Percentiles rank a stretch among this genome's conserved stretches.
Conservation (phyloP, 1,140 invertebrate species). For the Aphis craccivora region DNA sequence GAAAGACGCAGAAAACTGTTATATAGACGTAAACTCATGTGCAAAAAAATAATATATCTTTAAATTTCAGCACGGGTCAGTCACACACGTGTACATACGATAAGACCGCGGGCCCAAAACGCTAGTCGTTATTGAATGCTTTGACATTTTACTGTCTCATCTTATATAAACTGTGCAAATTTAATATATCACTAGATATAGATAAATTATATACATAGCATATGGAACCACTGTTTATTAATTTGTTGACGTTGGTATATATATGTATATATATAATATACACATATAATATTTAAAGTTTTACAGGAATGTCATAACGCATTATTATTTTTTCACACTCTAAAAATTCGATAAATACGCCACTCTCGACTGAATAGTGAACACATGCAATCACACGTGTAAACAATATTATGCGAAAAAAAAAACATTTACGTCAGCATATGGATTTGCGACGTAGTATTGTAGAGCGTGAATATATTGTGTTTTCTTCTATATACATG, state of each 20-base stretch:
- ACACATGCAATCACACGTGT: neutral
- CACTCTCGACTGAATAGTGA: neutral
- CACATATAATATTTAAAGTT: neutral
- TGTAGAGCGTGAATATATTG: neutral
- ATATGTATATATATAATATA: neutral
- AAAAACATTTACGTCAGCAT: neutral
- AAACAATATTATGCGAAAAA: conserved; percentile 13
- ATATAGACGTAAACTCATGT: neutral
- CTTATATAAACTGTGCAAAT: neutral
- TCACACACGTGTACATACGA: neutral
- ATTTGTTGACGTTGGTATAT: neutral
- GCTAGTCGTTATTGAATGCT: neutral
- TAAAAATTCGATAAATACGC: neutral
- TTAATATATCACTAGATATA: neutral
- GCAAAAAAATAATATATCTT: neutral
- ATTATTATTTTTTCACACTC: neutral
- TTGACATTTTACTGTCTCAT: neutral
- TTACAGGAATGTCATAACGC: neutral
- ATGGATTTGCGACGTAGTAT: conserved; percentile 1
- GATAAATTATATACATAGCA: neutral
- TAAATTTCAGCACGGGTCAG: neutral
- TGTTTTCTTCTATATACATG: neutral
- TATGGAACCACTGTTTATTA: neutral
- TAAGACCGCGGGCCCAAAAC: neutral
- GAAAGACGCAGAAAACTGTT: neutral